A percentile compares a stretch with the other conserved stretches of the same genome.
These are phyloP conservation scores for Sylvia borin DNA, from an alignment of 2,797 vertebrate species.

Conservation along the genomic window DNA sequence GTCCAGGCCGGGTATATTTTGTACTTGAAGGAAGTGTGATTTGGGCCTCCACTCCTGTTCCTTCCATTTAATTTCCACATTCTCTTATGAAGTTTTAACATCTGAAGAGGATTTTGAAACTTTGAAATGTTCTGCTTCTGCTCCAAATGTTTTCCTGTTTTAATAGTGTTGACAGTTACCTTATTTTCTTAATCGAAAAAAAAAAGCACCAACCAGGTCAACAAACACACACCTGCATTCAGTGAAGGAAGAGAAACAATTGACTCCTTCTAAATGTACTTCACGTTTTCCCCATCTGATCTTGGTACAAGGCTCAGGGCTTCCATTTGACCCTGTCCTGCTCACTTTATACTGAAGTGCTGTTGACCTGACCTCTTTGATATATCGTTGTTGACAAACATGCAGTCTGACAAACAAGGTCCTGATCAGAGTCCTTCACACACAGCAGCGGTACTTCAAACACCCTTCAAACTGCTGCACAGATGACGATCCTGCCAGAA, in stretches of 20 bases:
- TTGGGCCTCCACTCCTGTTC: neutral
- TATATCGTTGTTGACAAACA: conserved; percentile 1
- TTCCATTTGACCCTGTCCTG: conserved; percentile 2
- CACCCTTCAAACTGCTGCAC: conserved; percentile 1
- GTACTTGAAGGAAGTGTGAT: neutral
- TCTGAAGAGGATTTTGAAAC: neutral
- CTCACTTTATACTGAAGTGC: neutral
- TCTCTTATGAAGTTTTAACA: neutral
- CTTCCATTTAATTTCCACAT: neutral
- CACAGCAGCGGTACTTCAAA: neutral
- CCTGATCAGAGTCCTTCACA: neutral
- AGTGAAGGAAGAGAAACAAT: neutral
- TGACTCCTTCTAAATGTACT: neutral
- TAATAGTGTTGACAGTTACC: neutral
- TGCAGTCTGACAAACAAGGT: neutral
- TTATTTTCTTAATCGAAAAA: neutral
- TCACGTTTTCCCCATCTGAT: neutral
- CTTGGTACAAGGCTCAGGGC: neutral
- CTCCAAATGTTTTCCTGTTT: neutral
- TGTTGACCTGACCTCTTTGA: neutral
- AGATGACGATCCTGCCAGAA: neutral
- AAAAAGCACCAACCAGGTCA: neutral
- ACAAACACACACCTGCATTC: neutral
- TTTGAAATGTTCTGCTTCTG: neutral
- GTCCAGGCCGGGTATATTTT: neutral